Evolutionary conservation across 2,113 vertebrate species (phyloP), one percentile per base, ranked within the genome.

Genomic region (Pangasianodon gigas): DNA sequence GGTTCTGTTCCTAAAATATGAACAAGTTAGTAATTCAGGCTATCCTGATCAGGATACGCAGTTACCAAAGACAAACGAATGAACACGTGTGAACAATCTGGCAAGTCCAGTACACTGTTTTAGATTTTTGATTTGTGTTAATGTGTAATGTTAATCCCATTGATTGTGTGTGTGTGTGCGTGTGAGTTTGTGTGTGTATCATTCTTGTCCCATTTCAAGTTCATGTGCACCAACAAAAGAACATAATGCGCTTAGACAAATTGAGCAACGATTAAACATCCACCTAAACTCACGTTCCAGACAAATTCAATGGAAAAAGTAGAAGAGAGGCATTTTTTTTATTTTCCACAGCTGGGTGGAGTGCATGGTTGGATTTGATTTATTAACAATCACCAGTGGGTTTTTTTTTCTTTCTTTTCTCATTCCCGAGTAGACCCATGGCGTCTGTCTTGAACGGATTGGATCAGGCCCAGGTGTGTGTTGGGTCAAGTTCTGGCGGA

Each of bases 361-460:
- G 90, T 24, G 56, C 65, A 62, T 6, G 82, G 51, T 32, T 90
- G 88, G 90, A 86, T 86, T 6, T 87, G 51, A 88, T 90, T 91
- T 88, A 91, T 90, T 82, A 89, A 69, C 65, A 37, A 85, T 87
- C 41, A 32, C 37, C 54, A 32, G 84, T 6, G 2, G 3, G 16
- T 51, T n/a, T n/a, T 29, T 79, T 51, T n/a, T 37, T 11, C 2
- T 26, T 19, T 56, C 7, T 14, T 44, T 6, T 7, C 54, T 62
- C 37, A 2, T 60, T 84, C 56, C 82, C 21, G 56, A 44, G 24
- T 60, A 58, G 24, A 62, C 21, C 82, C 9, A 16, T 3, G 24
- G 82, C 81, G 24, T 46, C 82, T 58, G 81, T 56, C n/a, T 83
- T 41, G 2, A 29, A 81, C 48, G 3, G 48, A n/a, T 1, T 58